Evolutionary conservation across 2,797 vertebrate species (phyloP).

Genomic region (Hybognathus amarus): DNA sequence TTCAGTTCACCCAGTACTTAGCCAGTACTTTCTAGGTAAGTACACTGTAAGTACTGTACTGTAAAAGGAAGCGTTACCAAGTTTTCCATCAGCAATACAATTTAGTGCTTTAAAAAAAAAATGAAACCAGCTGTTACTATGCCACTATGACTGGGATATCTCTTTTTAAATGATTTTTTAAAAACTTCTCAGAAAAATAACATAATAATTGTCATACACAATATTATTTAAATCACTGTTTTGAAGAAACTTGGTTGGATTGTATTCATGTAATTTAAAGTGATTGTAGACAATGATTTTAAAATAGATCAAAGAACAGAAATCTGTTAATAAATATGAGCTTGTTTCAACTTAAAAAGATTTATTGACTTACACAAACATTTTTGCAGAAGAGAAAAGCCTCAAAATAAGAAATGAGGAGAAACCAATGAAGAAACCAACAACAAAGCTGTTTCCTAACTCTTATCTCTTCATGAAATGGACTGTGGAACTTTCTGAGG

Average conservation of each 20-base stretch:
- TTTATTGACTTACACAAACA: not conserved
- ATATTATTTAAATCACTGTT: not conserved
- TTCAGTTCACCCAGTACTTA: no score
- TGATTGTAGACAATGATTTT: not conserved
- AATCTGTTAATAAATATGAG: not conserved
- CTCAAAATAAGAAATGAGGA: conserved; percentile 63
- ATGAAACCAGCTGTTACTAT: not conserved
- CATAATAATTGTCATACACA: not conserved
- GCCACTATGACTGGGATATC: not conserved
- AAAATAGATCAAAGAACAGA: not conserved
- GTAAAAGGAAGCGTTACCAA: no score
- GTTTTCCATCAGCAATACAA: no score
- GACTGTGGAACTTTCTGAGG: conserved; percentile 86
- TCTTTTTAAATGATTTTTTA: not conserved
- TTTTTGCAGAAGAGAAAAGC: conserved; percentile 44
- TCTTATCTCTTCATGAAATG: conserved; percentile 85
- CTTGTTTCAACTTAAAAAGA: not conserved
- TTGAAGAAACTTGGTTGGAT: not conserved
- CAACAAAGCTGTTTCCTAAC: conserved; percentile 79
- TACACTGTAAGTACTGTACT: no score
- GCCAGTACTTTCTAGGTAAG: no score
- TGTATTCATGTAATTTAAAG: not conserved
- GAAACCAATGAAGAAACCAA: conserved; percentile 64
- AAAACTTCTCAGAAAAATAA: not conserved
- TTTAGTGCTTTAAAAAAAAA: no score